Evolutionary conservation across 2,113 vertebrate genomes (phyloP).

Genomic region (Silurus glanis): DNA sequence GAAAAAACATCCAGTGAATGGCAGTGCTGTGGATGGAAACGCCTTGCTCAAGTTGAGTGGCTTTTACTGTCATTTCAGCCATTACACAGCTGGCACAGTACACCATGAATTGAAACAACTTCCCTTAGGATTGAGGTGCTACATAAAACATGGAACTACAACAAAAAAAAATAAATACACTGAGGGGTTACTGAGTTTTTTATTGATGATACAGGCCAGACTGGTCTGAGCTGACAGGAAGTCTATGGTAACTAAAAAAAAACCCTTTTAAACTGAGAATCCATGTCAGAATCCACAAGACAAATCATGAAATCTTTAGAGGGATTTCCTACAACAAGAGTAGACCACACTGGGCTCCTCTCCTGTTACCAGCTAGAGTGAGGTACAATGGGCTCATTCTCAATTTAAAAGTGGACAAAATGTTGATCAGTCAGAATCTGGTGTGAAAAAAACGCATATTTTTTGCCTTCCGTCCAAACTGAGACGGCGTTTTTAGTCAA

Average conservation of each 20-base stretch:
- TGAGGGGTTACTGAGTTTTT: no score
- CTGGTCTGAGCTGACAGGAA: not conserved
- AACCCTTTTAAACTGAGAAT: not conserved
- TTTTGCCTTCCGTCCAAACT: no score
- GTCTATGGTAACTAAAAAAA: not conserved
- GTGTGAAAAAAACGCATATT: no score
- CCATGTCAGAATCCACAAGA: not conserved
- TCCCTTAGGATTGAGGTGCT: no score
- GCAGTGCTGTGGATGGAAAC: not conserved
- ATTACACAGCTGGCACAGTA: no score
- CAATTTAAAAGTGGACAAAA: not conserved
- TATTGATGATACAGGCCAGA: not conserved
- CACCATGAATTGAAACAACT: no score
- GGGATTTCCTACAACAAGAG: not conserved
- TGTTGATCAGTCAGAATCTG: not conserved
- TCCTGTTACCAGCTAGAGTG: not conserved
- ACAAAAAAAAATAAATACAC: no score
- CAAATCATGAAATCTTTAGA: not conserved
- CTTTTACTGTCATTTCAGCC: no score
- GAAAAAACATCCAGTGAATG: not conserved
- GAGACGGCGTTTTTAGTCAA: no score
- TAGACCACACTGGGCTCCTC: not conserved
- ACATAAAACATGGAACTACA: no score
- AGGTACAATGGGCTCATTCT: no score
- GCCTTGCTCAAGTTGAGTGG: no score